These are phyloP conservation scores for Myrmecobius fasciatus DNA, from an alignment of 2,113 vertebrate genomes.

Conservation along the genomic window DNA sequence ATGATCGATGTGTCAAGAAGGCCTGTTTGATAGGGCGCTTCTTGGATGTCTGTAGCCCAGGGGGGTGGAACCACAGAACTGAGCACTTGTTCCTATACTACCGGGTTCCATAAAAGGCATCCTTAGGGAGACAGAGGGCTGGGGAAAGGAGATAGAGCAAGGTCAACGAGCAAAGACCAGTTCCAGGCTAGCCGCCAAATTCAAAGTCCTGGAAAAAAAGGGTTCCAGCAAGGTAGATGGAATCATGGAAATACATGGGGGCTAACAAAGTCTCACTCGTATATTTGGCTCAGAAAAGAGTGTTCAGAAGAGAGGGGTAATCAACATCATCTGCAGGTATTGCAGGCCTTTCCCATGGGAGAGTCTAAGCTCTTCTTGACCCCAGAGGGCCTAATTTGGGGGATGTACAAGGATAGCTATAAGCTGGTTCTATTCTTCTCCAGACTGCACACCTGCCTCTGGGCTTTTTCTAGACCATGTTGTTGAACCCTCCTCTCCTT, in stretches of 20 bases:
- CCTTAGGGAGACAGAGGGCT: background rate
- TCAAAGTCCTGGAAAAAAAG: too few relatives aligned
- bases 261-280: background rate
- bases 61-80: background rate
- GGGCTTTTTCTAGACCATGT: background rate
- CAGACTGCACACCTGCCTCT: background rate
- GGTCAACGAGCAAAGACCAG: too few relatives aligned
- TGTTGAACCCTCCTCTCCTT: too few relatives aligned
- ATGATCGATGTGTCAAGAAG: background rate
- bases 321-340: too few relatives aligned
- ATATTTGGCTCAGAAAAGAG: too few relatives aligned
- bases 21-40: background rate
- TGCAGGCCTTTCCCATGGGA: too few relatives aligned
- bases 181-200: too few relatives aligned
- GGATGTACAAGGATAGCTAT: background rate
- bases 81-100: too few relatives aligned
- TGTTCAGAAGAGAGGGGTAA: too few relatives aligned
- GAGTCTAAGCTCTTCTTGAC: background rate
- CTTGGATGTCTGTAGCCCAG: background rate
- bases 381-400: too few relatives aligned
- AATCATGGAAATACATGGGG: background rate
- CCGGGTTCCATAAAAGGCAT: background rate
- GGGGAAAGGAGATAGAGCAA: background rate
- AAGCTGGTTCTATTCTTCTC: background rate
- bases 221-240: background rate